A percentile compares a stretch with the other conserved stretches of the same genome.
These are phyloP conservation scores for Oceanites oceanicus DNA, from an alignment of 2,113 vertebrate genomes.

Conservation along the genomic window DNA sequence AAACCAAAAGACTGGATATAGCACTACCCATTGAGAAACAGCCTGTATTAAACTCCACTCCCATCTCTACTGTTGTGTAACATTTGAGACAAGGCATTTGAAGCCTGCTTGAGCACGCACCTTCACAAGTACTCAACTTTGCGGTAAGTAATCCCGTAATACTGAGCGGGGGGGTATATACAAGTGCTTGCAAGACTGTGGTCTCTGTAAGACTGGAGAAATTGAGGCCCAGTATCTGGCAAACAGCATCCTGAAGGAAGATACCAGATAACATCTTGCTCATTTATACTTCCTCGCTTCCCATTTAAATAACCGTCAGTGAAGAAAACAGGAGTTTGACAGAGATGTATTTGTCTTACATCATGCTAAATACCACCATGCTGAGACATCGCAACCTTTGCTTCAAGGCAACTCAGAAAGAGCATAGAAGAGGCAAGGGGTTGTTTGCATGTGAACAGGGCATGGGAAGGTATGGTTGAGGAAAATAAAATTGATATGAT, in stretches of 20 bases:
- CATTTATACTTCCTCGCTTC: neutral
- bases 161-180: fast-evolving
- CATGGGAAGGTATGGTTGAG: fast-evolving
- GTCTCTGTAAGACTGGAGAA: neutral
- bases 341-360: neutral
- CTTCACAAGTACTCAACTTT: neutral
- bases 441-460: neutral
- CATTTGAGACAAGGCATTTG: neutral
- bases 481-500: neutral
- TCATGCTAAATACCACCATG: neutral
- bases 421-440: neutral
- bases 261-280: neutral
- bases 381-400: neutral
- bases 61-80: neutral
- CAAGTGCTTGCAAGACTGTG: neutral
- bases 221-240: neutral
- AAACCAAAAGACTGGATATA: neutral
- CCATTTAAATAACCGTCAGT: neutral
- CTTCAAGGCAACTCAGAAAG: neutral
- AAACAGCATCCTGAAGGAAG: neutral
- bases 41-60: neutral
- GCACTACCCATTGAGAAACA: neutral
- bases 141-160: neutral
- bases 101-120: neutral
- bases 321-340: neutral